These are phyloP conservation scores for Prionace glauca DNA, from an alignment of 2,797 vertebrate genomes.

Conservation along the genomic window DNA sequence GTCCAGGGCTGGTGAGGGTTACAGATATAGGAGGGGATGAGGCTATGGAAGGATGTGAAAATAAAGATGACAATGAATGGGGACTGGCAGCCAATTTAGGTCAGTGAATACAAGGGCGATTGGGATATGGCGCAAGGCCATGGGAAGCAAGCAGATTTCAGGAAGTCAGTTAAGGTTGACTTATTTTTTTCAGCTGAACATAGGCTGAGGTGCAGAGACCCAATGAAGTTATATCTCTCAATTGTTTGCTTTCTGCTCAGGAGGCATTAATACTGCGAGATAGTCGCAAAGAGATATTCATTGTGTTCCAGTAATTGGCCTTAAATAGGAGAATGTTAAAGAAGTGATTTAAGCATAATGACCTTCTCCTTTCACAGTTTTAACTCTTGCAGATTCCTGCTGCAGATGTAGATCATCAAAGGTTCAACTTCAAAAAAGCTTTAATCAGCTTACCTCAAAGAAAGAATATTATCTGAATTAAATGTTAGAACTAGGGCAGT, in stretches of 20 bases:
- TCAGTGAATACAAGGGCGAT: not conserved
- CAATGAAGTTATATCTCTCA: not conserved
- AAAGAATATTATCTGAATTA: not conserved
- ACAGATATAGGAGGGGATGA: not conserved
- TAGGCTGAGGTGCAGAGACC: not conserved
- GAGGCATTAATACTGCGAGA: not conserved
- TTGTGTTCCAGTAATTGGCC: not conserved
- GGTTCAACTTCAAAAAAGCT: not conserved
- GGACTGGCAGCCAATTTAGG: not conserved
- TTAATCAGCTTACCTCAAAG: not conserved
- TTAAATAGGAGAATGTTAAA: not conserved
- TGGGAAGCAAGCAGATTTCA: not conserved
- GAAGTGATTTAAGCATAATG: not conserved
- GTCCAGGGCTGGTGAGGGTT: not conserved
- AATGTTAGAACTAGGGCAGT: not conserved
- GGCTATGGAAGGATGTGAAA: not conserved
- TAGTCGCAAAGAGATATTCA: not conserved
- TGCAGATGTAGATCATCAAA: not conserved
- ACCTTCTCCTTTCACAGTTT: not conserved
- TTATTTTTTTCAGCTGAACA: not conserved
- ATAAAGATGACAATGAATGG: not conserved
- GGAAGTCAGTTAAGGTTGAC: not conserved
- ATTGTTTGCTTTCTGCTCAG: not conserved
- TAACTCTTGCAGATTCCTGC: not conserved
- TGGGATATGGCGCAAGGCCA: not conserved